Conservation (phyloP, 1,140 invertebrate species). For the Hyles vespertilio region DNA sequence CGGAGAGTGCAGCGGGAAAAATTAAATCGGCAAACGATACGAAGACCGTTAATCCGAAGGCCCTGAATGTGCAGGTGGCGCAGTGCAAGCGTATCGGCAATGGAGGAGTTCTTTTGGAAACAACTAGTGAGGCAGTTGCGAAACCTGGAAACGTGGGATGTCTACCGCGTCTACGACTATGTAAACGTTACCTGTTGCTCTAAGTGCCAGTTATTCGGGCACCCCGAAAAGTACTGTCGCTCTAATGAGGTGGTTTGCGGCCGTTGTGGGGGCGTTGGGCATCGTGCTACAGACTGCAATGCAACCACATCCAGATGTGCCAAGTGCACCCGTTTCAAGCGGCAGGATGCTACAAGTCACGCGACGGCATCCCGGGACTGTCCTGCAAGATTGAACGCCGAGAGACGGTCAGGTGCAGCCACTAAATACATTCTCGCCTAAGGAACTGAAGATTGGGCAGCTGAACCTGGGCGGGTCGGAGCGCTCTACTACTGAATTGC, state of each 20-base stretch:
- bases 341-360: constrained; percentile 7
- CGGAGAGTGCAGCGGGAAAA: neutral
- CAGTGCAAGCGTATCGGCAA: too few relatives aligned
- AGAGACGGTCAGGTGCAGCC: neutral
- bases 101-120: too few relatives aligned
- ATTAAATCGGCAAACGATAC: too few relatives aligned
- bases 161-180: constrained; percentile 14
- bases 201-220: constrained; percentile 33
- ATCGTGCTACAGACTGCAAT: constrained; percentile 15
- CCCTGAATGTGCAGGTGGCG: too few relatives aligned
- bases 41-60: too few relatives aligned
- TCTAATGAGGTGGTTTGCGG: constrained; percentile 13
- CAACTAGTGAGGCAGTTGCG: too few relatives aligned
- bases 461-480: constrained; percentile 16
- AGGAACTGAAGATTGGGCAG: constrained; percentile 12
- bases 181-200: constrained; percentile 24
- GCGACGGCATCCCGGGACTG: constrained; percentile 13
- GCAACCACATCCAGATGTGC: constrained; percentile 15
- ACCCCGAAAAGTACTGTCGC: constrained; percentile 28
- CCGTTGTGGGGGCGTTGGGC: constrained; percentile 22
- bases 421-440: neutral
- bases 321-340: constrained; percentile 17
- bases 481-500: constrained; percentile 21
- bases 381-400: constrained; percentile 18
- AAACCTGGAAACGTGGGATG: constrained; percentile 18